Conservation (phyloP, 1,140 invertebrate genomes). For the Chionoecetes opilio region DNA sequence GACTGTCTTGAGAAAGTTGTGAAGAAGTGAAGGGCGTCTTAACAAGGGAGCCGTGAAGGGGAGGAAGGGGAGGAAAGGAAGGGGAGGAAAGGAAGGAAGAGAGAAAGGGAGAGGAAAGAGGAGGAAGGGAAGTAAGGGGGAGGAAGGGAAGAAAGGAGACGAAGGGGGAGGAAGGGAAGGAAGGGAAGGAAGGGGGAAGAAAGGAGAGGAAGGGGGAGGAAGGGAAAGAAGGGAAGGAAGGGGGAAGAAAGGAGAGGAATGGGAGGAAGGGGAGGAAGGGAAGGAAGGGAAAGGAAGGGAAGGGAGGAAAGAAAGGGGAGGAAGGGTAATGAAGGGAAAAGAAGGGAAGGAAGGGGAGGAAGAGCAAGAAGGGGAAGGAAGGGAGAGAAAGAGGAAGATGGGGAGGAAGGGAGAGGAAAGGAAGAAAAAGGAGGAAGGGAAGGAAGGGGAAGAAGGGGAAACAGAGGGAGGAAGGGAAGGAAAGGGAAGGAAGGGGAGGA, state of each 20-base stretch:
- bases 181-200: no score
- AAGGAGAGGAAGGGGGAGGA: neutral
- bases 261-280: neutral
- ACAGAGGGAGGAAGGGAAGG: neutral
- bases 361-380: no score
- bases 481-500: no score
- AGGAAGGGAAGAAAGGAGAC: no score
- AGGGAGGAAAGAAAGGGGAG: no score
- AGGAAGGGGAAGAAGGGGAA: neutral
- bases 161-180: neutral
- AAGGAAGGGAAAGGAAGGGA: no score
- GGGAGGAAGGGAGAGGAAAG: neutral
- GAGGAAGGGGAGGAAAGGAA: neutral
- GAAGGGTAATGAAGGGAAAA: no score
- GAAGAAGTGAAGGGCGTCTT: neutral
- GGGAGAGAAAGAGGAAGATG: neutral
- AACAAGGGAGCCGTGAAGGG: constrained; percentile 1
- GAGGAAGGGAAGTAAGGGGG: neutral
- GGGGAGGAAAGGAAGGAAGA: neutral
- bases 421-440: neutral
- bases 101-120: no score
- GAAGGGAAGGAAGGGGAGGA: neutral
- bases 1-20: constrained; percentile 28
- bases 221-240: neutral
- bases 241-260: neutral